Evolutionary conservation across 2,113 vertebrate genomes (phyloP).

Genomic region (Myotis davidii): DNA sequence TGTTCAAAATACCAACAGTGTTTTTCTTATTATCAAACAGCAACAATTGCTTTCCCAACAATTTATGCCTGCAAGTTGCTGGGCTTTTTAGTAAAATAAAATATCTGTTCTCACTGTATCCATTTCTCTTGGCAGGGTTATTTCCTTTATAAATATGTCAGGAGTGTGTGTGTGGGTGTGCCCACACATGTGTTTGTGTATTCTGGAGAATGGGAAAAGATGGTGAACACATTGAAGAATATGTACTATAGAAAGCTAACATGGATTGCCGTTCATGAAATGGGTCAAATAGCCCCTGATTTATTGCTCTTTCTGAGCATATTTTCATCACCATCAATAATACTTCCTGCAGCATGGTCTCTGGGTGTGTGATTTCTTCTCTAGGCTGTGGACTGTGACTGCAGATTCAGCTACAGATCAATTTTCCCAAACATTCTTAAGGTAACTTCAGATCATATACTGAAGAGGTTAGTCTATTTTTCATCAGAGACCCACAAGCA

Average conservation of each 20-base stretch:
- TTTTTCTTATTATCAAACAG: neutral
- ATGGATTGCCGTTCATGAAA: neutral
- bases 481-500: neutral
- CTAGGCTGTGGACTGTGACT: neutral
- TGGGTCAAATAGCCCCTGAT: constrained; percentile 31
- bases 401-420: neutral
- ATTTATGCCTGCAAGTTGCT: neutral
- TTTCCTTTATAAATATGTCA: neutral
- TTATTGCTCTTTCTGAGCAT: constrained; percentile 20
- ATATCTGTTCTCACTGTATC: neutral
- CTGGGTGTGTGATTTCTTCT: neutral
- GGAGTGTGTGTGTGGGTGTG: neutral
- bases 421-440: neutral
- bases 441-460: neutral
- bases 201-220: neutral
- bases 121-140: neutral
- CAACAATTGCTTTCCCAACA: neutral
- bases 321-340: constrained; percentile 62
- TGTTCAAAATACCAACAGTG: neutral
- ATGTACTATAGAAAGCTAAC: neutral
- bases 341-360: neutral
- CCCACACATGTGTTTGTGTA: neutral
- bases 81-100: neutral
- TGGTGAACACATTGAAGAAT: neutral
- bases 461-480: neutral